Conservation (phyloP, 2,888 invertebrate genomes). For the Aleiodes testaceus region DNA sequence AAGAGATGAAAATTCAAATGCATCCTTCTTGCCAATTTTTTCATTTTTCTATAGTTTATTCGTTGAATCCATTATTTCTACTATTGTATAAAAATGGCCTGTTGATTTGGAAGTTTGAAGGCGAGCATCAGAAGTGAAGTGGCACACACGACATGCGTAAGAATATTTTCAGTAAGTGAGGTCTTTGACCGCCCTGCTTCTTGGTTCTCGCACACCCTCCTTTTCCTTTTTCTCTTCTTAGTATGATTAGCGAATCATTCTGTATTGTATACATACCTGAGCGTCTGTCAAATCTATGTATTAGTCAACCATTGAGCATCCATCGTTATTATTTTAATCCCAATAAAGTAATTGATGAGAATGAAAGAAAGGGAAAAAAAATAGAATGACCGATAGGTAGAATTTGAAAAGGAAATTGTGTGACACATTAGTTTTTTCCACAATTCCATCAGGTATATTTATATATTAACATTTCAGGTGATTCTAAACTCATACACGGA, state of each 20-base stretch:
- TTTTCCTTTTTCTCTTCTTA: conserved; percentile 33
- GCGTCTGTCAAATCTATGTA: too few relatives aligned
- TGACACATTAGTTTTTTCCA: conserved; percentile 71
- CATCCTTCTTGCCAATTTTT: too few relatives aligned
- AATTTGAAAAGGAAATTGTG: conserved; percentile 71
- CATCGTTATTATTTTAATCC: too few relatives aligned
- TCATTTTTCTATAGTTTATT: not conserved
- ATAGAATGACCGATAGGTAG: not conserved
- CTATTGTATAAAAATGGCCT: conserved; percentile 11
- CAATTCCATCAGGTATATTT: conserved; percentile 52
- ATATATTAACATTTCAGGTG: conserved; percentile 58
- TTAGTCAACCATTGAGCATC: too few relatives aligned
- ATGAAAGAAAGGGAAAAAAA: not conserved
- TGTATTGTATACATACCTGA: too few relatives aligned
- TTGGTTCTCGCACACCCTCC: conserved; percentile 40
- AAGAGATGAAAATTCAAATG: too few relatives aligned
- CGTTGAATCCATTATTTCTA: too few relatives aligned
- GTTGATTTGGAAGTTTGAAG: conserved; percentile 46
- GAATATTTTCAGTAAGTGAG: conserved; percentile 58
- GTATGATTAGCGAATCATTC: conserved; percentile 43
- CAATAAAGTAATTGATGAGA: too few relatives aligned
- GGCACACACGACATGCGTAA: conserved; percentile 63
- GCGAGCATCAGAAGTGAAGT: conserved; percentile 59
- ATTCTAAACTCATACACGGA: conserved; percentile 58
- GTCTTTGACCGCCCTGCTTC: conserved; percentile 66